Percentiles rank a stretch among this genome's conserved stretches.
These are phyloP conservation scores for Sebastes schlegelii DNA, from an alignment of 2,113 vertebrate genomes.

Conservation along the genomic window DNA sequence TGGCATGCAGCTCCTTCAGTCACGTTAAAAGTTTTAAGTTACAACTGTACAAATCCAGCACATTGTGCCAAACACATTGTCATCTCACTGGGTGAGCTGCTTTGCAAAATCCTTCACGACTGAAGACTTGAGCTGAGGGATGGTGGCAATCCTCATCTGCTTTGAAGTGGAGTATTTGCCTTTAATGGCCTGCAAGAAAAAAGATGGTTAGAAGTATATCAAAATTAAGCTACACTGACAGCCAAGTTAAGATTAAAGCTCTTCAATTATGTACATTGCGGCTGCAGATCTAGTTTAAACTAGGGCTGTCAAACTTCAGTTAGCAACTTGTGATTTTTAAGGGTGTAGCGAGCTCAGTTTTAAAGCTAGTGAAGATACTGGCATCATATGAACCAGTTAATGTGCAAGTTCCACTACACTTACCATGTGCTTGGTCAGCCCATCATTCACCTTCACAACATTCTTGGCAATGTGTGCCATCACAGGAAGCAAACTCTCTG, in stretches of 20 bases:
- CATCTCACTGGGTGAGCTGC: constrained; percentile 61
- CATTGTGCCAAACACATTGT: constrained; percentile 52
- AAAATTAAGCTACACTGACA: neutral
- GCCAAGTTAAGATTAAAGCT: neutral
- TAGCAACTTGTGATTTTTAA: too few species aligned
- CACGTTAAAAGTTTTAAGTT: constrained; percentile 47
- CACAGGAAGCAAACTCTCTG: constrained; percentile 82
- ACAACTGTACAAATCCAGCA: constrained; percentile 77
- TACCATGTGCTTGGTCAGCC: constrained; percentile 85
- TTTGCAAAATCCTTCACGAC: constrained; percentile 82
- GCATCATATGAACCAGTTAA: too few species aligned
- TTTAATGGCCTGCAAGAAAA: constrained; percentile 83
- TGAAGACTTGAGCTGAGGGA: constrained; percentile 82
- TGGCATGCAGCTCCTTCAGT: neutral
- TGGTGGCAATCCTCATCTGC: constrained; percentile 83
- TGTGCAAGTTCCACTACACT: constrained; percentile 38
- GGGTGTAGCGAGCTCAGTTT: too few species aligned
- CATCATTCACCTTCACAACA: constrained; percentile 83
- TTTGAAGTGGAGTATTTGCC: constrained; percentile 87
- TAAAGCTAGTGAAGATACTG: too few species aligned
- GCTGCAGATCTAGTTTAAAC: neutral
- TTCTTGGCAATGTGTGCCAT: constrained; percentile 92
- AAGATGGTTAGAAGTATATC: neutral
- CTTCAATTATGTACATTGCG: neutral
- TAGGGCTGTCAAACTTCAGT: too few species aligned